Evolutionary conservation across 2,888 invertebrate species (phyloP), one percentile per base, ranked within the genome.

Genomic region (Torymus aiolomorphi): DNA sequence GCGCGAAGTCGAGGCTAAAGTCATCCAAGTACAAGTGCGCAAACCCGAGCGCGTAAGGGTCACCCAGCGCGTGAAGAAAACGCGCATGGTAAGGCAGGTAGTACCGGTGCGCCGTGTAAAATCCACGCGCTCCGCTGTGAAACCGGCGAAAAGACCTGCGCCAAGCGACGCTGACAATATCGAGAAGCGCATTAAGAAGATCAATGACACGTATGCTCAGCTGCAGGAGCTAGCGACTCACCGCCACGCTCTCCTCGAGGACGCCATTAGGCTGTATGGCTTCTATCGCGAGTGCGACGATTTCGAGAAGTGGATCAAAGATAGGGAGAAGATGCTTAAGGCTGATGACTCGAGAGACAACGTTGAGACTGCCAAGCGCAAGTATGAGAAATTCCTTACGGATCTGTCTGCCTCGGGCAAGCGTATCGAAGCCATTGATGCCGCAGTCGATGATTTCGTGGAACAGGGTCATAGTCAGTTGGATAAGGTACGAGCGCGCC

Each of bases 281-380:
- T 98, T 99, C 92, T 98, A 97, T 91, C 94, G 96, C 12, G 98
- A 99, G 88, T 99, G 99, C 90, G 98, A 98, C 87, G 98, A 98
- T 91, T 98, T 99, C 89, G 98, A 98, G 90, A 95, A 95, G 85
- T 99, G 99, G 98, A 97, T 98, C 91, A 96, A 95, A 86, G 98
- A 98, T 83, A 98, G 98, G 91, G 98, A 98, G 89, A 95, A 95
- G 87, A 93, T 98, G 92, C 92, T 98, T 75, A 92, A 95, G 63
- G 93, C 95, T 3, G 96, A 97, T 70, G 97, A 98, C 82, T 94
- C 95, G 0, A 94, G 94, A 14, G 97, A 98, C 83, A 96, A 95
- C 85, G 97, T 98, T 13, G 97, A 97, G 85, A 96, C 95, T 61
- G 97, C 97, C 49, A 96, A 97, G 91, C 94, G 97, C 88, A 98